Evolutionary conservation across 2,888 invertebrate species (phyloP), one percentile per base, ranked within the genome.

Genomic region (Hipparchia semele): DNA sequence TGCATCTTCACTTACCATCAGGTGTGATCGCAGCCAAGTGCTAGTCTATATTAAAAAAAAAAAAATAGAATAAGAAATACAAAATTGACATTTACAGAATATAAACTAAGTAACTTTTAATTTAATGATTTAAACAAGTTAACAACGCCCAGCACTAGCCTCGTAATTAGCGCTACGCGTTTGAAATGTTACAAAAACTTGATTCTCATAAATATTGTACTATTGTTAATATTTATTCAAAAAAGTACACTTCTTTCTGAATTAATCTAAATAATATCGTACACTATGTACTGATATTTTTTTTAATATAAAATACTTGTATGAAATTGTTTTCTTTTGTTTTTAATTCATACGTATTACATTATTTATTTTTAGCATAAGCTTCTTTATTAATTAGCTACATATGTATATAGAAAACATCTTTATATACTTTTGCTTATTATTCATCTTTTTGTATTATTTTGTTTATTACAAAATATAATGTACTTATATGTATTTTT

Each of bases 211-310:
- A 51, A 51, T 12, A 51, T 64, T 33, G 65, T 65, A 10, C 65
- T 12, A 65, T 65, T 65, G 51, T 65, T 51, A 33, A 33, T 65
- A 33, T 49, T 64, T 65, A 65, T 53, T 53, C 6, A 12, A 51
- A 65, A 33, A 51, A 51, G n/a, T 49, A 64, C 49, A 64, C 65
- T 53, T 65, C 53, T 65, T 53, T 65, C 65, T 65, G 65, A 51
- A 65, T 53, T 53, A 53, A 65, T 65, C 51, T 65, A 51, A 65
- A 53, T 65, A 65, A 65, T 65, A 23, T 64, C 51, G 6, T 64
- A 33, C 64, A 64, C 2, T 49, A 49, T 49, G 8, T 61, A 61
- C 56, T n/a, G 13, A 13, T 13, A 46, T 13, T 62, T 53, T 33
- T 65, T 65, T 65, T 65, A 53, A 53, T 49, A 45, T 23, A 9